A percentile compares a stretch with the other conserved stretches of the same genome.
Conservation (phyloP, 2,888 invertebrate genomes). For the Lottia scabra region DNA sequence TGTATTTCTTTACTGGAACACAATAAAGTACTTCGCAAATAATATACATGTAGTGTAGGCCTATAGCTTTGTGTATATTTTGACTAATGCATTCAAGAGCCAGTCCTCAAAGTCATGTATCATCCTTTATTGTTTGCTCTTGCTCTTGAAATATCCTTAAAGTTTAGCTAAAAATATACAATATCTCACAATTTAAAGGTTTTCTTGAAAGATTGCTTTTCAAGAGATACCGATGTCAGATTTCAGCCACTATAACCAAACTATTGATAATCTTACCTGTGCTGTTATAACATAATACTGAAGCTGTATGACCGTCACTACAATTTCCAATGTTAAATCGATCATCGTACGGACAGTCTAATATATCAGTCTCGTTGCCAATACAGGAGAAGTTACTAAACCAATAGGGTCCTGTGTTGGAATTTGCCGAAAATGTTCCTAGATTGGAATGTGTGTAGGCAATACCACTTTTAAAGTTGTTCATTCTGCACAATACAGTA, state of each 20-base stretch:
- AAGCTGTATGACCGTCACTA: conserved; percentile 45
- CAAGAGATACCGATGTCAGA: not conserved
- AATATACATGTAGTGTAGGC: too few relatives aligned
- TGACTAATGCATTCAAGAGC: too few relatives aligned
- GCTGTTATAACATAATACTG: conserved; percentile 53
- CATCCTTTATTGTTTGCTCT: too few relatives aligned
- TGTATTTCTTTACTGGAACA: too few relatives aligned
- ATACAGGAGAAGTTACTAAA: conserved; percentile 54
- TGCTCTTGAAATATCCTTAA: too few relatives aligned
- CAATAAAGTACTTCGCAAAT: too few relatives aligned
- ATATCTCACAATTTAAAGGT: too few relatives aligned
- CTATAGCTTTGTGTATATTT: too few relatives aligned
- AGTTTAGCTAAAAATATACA: too few relatives aligned
- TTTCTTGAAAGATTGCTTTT: too few relatives aligned
- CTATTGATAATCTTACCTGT: conserved; percentile 29
- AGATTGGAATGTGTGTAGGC: conserved; percentile 43
- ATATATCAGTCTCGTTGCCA: conserved; percentile 44
- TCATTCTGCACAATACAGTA: conserved; percentile 45
- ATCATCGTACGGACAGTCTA: conserved; percentile 46
- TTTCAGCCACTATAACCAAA: not conserved
- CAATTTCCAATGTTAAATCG: conserved; percentile 52
- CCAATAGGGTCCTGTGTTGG: conserved; percentile 49
- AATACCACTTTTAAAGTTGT: conserved; percentile 43
- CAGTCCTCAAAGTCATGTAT: too few relatives aligned
- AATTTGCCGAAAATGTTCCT: conserved; percentile 5